phyloP scores from a whole-genome alignment of 2,888 invertebrate genomes.

The Leuctra nigra region DNA sequence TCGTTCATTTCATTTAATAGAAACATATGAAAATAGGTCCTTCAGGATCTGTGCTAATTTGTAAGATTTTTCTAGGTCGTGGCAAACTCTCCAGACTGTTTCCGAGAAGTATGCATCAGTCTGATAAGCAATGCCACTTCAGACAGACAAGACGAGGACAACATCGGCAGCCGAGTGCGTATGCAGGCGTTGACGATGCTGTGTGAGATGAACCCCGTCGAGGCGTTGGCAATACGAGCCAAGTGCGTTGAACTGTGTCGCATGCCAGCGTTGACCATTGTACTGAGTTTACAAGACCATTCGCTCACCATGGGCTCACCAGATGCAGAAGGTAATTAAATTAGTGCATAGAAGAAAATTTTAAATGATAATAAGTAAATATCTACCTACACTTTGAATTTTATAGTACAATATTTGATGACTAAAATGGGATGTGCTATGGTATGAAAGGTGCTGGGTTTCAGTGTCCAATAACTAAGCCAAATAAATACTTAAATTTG shows the following conservation, averaged over 20 bases:
- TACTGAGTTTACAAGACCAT: slow-evolving; percentile 63
- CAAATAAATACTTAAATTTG: too few relatives aligned
- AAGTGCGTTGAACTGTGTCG: slow-evolving; percentile 85
- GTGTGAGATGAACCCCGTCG: slow-evolving; percentile 84
- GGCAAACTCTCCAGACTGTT: slow-evolving; percentile 90
- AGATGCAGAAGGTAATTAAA: slow-evolving; percentile 1
- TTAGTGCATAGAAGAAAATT: too few relatives aligned
- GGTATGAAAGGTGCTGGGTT: too few relatives aligned
- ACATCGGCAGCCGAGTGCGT: slow-evolving; percentile 66
- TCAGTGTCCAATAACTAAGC: too few relatives aligned
- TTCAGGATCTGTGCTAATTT: too few relatives aligned
- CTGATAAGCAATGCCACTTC: slow-evolving; percentile 88
- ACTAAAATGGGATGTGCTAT: too few relatives aligned
- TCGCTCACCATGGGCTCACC: too few relatives aligned
- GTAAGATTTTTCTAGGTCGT: slow-evolving; percentile 59
- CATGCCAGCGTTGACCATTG: slow-evolving; percentile 83
- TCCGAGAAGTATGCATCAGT: slow-evolving; percentile 81
- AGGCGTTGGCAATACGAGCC: slow-evolving; percentile 75
- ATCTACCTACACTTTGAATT: too few relatives aligned
- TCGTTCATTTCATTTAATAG: too few relatives aligned
- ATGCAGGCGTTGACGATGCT: slow-evolving; percentile 69
- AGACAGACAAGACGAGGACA: slow-evolving; percentile 83
- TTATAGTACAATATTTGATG: too few relatives aligned
- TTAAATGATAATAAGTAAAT: too few relatives aligned
- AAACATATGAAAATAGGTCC: too few relatives aligned